Conservation (phyloP, 2,113 vertebrate species). For the Gopherus flavomarginatus region DNA sequence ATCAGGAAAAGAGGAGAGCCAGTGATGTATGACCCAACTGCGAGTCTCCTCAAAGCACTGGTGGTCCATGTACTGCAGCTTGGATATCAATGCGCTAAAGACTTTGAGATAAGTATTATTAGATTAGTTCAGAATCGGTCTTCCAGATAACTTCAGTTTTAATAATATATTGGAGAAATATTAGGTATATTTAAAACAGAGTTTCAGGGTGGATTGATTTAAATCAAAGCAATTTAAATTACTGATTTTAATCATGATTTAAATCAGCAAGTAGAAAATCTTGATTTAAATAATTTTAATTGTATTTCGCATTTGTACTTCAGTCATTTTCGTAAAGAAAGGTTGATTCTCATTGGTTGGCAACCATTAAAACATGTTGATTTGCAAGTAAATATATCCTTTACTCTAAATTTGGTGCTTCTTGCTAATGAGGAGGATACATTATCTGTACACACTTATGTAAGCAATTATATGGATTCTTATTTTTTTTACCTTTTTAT, state of each 20-base stretch:
- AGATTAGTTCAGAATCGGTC: neutral
- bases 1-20: neutral
- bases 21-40: neutral
- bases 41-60: neutral
- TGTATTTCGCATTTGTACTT: neutral
- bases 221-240: neutral
- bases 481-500: neutral
- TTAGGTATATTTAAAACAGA: neutral
- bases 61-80: neutral
- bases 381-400: neutral
- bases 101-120: neutral
- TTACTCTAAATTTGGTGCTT: neutral
- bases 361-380: neutral
- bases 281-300: neutral
- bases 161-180: neutral
- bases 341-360: neutral
- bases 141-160: conserved; percentile 34
- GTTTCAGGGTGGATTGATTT: neutral
- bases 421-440: neutral
- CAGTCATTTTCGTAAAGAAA: neutral
- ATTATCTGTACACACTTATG: neutral
- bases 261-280: neutral
- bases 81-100: neutral
- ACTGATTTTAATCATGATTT: neutral
- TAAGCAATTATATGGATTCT: neutral